These are phyloP conservation scores for Nematopogon swammerdamellus DNA, from an alignment of 2,888 invertebrate species.

Conservation along the genomic window DNA sequence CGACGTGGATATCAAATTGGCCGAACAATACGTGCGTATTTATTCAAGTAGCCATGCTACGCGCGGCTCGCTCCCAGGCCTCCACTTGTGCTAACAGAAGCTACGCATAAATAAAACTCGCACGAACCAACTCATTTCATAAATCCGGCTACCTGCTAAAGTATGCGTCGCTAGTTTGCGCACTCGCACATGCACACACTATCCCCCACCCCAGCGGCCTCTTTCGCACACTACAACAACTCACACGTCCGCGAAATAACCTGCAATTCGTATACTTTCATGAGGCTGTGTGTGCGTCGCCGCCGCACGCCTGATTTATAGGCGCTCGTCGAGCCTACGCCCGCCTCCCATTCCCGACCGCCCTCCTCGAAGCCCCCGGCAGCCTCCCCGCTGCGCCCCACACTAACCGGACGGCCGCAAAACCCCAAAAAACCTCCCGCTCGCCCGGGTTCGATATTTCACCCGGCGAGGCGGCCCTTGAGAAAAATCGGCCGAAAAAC, in stretches of 20 bases:
- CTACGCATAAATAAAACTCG: neutral
- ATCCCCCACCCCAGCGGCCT: neutral
- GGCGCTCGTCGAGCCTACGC: neutral
- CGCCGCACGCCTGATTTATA: neutral
- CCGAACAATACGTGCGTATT: too few relatives aligned
- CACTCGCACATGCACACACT: neutral
- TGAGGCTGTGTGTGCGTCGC: neutral
- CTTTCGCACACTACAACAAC: too few relatives aligned
- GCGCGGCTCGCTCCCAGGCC: neutral
- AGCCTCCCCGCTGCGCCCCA: neutral
- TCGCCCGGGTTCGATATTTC: slow-evolving; percentile 26
- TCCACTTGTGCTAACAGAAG: neutral
- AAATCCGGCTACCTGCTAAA: neutral
- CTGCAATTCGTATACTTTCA: neutral
- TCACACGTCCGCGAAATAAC: too few relatives aligned
- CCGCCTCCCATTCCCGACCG: neutral
- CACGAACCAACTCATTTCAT: neutral
- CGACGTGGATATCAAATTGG: too few relatives aligned
- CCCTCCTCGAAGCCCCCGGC: too few relatives aligned
- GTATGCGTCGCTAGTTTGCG: neutral
- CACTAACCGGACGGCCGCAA: neutral
- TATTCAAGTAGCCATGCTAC: too few relatives aligned
- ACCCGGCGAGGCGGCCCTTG: slow-evolving; percentile 39
- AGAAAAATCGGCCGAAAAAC: slow-evolving; percentile 53
- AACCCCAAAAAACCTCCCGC: neutral